Percentiles rank a stretch among this genome's conserved stretches.
phyloP scores from a whole-genome alignment of 2,888 invertebrate species.

The Diarsia rubi region DNA sequence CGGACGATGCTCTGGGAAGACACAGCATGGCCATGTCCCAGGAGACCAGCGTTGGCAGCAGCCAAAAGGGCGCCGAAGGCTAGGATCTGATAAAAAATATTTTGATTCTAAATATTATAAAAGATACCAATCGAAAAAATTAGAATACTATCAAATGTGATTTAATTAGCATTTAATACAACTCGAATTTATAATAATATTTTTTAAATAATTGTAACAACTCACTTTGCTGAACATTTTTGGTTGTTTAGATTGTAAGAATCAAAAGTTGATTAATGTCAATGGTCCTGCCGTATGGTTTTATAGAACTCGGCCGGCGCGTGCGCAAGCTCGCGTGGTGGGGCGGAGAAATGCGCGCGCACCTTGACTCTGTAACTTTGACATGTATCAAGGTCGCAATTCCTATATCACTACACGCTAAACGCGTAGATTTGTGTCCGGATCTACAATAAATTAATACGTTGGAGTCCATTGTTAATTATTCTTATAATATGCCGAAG shows the following conservation, averaged over 20 bases:
- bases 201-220: constrained; percentile 34
- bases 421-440: constrained; percentile 63
- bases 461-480: constrained; percentile 57
- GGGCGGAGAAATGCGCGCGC: constrained; percentile 80
- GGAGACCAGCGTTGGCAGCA: constrained; percentile 66
- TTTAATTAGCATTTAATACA: background rate
- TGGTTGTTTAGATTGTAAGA: constrained; percentile 75
- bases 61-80: constrained; percentile 71
- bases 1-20: constrained; percentile 79
- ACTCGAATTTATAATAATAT: no score
- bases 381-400: constrained; percentile 76
- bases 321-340: constrained; percentile 71
- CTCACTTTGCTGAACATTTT: constrained; percentile 86
- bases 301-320: constrained; percentile 77
- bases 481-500: constrained; percentile 20
- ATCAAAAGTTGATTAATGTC: constrained; percentile 81
- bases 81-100: constrained; percentile 45
- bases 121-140: no score
- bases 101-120: background rate
- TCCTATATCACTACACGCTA: constrained; percentile 39
- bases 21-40: constrained; percentile 77
- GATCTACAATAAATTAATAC: constrained; percentile 61
- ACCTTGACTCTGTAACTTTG: constrained; percentile 82
- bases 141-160: background rate
- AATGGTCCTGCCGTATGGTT: constrained; percentile 77